Evolutionary conservation across 2,888 invertebrate species (phyloP).

Genomic region (Chironomus tentans): DNA sequence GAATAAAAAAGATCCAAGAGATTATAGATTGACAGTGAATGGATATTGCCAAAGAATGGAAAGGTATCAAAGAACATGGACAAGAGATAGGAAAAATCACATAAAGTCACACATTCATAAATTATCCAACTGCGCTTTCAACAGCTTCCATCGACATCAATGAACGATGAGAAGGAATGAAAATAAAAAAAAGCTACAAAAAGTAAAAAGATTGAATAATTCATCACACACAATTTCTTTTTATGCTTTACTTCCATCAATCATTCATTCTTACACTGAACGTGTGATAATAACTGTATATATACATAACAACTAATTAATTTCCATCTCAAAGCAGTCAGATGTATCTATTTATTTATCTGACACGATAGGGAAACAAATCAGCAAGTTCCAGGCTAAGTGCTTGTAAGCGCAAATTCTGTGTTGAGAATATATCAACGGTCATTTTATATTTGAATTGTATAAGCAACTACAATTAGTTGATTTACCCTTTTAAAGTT

Average conservation of each 20-base stretch:
- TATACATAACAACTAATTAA: constrained; percentile 3
- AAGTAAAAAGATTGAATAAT: constrained; percentile 3
- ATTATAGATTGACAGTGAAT: neutral
- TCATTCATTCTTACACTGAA: neutral
- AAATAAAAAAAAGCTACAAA: neutral
- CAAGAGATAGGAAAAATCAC: neutral
- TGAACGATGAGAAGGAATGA: neutral
- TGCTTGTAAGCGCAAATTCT: too few relatives aligned
- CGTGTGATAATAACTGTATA: constrained; percentile 19
- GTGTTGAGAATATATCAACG: too few relatives aligned
- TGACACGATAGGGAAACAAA: neutral
- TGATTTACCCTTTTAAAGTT: too few relatives aligned
- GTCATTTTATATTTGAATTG: too few relatives aligned
- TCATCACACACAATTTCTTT: constrained; percentile 3
- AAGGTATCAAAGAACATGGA: neutral
- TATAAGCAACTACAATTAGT: too few relatives aligned
- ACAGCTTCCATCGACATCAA: neutral
- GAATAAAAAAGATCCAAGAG: neutral
- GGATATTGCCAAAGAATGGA: neutral
- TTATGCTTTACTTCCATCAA: constrained; percentile 4
- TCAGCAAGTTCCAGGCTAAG: too few relatives aligned
- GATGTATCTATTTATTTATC: neutral
- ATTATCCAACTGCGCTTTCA: constrained; percentile 1
- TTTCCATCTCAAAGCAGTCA: constrained; percentile 1
- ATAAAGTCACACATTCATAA: neutral